A percentile compares a stretch with the other conserved stretches of the same genome.
These are phyloP conservation scores for Phyllostomus hastatus DNA, from an alignment of 2,113 vertebrate genomes.

Conservation along the genomic window DNA sequence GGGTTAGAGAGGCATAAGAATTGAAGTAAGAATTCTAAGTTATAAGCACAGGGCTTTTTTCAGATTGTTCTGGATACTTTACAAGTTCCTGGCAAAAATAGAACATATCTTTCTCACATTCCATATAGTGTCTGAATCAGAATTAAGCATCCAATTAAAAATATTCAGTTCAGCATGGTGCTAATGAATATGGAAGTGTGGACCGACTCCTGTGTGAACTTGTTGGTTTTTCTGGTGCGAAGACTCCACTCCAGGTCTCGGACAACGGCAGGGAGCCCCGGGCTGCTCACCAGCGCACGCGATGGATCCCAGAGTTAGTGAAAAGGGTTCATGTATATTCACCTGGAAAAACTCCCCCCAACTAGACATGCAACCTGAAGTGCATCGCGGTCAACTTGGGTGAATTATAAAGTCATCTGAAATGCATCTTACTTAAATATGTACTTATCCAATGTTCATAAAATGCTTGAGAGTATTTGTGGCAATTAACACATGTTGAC, in stretches of 20 bases:
- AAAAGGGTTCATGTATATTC: background rate
- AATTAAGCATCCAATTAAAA: constrained; percentile 64
- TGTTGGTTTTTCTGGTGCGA: background rate
- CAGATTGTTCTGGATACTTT: background rate
- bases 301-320: background rate
- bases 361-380: background rate
- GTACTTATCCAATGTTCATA: background rate
- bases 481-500: background rate
- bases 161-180: background rate
- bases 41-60: constrained; percentile 24
- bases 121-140: constrained; percentile 44
- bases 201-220: background rate
- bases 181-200: constrained; percentile 24
- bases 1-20: background rate
- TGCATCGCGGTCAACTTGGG: background rate
- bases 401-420: background rate
- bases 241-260: background rate
- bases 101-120: constrained; percentile 36
- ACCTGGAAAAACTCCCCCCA: background rate
- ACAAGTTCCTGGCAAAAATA: constrained; percentile 58
- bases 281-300: background rate
- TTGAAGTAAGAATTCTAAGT: constrained; percentile 25
- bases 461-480: background rate
- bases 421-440: background rate
- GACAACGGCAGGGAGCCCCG: background rate